Evolutionary conservation across 2,113 vertebrate species (phyloP).

Genomic region (Pelecanus crispus): DNA sequence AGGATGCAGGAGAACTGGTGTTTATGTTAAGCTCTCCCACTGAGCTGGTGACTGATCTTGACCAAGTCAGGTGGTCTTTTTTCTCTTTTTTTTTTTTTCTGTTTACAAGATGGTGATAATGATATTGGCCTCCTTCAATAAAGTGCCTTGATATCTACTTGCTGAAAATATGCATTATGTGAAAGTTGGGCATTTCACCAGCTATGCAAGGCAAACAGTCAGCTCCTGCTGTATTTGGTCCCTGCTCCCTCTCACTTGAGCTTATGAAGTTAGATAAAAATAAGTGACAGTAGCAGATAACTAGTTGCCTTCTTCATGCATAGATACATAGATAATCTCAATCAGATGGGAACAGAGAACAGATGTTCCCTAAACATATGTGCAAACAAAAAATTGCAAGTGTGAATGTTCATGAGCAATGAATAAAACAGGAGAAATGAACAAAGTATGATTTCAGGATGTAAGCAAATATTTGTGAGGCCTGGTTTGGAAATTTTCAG

Average conservation of each 20-base stretch:
- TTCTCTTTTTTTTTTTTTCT: background rate
- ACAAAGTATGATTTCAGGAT: background rate
- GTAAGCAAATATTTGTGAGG: background rate
- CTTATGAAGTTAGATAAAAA: background rate
- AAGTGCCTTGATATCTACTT: background rate
- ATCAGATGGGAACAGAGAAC: constrained; percentile 3
- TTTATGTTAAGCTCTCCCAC: background rate
- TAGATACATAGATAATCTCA: background rate
- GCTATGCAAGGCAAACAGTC: background rate
- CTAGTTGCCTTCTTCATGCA: background rate
- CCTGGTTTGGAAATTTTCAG: background rate
- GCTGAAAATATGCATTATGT: background rate
- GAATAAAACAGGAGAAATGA: background rate
- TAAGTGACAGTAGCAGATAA: background rate
- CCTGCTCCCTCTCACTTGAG: background rate
- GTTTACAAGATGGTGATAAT: background rate
- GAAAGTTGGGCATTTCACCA: background rate
- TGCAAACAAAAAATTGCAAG: constrained; percentile 21
- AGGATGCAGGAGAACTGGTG: background rate
- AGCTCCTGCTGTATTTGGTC: background rate
- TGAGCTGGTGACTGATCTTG: background rate
- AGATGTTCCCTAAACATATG: constrained; percentile 48
- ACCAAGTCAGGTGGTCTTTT: background rate
- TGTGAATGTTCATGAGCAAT: background rate
- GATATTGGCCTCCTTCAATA: background rate